Evolutionary conservation across 2,888 invertebrate species (phyloP).

Genomic region (Calephelis perditalis): DNA sequence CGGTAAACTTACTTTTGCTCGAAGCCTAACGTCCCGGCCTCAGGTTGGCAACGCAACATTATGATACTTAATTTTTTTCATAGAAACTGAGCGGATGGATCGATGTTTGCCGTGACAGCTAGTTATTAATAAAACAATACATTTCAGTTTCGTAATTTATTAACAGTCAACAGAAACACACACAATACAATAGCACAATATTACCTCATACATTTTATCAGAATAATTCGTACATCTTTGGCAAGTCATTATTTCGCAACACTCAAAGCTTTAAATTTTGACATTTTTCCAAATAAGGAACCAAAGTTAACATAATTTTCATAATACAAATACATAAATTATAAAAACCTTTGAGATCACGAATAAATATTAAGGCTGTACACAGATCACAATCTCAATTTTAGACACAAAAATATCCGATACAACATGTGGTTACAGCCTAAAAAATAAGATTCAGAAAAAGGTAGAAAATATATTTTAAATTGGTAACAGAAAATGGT

Average conservation of each 20-base stretch:
- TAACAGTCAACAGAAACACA: slow-evolving; percentile 65
- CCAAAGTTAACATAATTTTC: neutral
- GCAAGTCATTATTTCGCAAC: slow-evolving; percentile 37
- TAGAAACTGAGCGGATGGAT: too few species aligned
- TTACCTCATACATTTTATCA: slow-evolving; percentile 41
- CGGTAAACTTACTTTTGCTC: too few species aligned
- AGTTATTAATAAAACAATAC: slow-evolving; percentile 23
- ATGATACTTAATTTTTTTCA: too few species aligned
- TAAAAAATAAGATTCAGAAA: neutral
- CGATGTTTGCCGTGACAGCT: too few species aligned
- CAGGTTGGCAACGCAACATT: too few species aligned
- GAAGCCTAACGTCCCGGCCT: too few species aligned
- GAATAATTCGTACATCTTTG: slow-evolving; percentile 43
- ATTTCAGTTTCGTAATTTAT: slow-evolving; percentile 57
- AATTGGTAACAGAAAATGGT: slow-evolving; percentile 4
- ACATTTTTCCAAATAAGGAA: slow-evolving; percentile 15
- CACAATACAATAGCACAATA: slow-evolving; percentile 37
- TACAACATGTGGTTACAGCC: neutral
- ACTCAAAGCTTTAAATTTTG: slow-evolving; percentile 25
- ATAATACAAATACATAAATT: neutral
- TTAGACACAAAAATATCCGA: neutral
- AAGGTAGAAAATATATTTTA: neutral
- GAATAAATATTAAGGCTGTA: slow-evolving; percentile 5
- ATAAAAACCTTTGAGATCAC: slow-evolving; percentile 2
- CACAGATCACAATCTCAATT: neutral